Base-by-base conservation (phyloP, 2,888 invertebrate genomes). In the Belgica antarctica region DNA sequence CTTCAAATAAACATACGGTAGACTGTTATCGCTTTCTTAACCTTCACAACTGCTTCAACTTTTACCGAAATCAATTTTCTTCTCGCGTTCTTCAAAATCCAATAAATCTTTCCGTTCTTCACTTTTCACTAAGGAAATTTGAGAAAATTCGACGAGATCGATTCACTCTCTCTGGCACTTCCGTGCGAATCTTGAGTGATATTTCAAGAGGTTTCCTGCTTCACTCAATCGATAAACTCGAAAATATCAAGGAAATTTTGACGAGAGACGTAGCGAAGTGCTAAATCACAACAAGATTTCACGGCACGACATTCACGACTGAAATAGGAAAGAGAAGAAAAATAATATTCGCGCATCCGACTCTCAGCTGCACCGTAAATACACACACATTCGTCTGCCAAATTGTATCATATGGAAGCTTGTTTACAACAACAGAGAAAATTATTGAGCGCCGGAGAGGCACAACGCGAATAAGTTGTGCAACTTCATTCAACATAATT, bases 281-380 rank as follows among this genome's bases (percentile, higher is more conserved):
- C 12, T 22, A 52, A 52, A 52, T 52, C 52, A 52, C 52, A 3
- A 52, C 52, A n/a, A 52, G 52, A 3, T 52, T 17, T 52, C 22
- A 19, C 22, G 22, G 12, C 17, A 52, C 52, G 52, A 52, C 52
- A 52, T 19, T 52, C 52, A 52, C 52, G 22, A 52, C 52, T 52
- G 52, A 52, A 22, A 17, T 12, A 41, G 41, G 15, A 22, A 41
- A 41, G 7, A n/a, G 22, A 22, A 17, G 12, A 52, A 52, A 52
- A 19, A 17, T 10, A 31, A 17, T 28, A 28, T 62, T 62, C 62
- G 62, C 62, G 27, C 62, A 27, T 31, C 31, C 24, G 19, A 31
- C 62, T 62, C 62, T 62, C 62, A 62, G 62, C 28, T 62, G 62
- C 27, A 62, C 10, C n/a, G n/a, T n/a, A 52, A 52, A 52, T 22